Percentiles rank a stretch among this genome's conserved stretches.
Conservation (phyloP, 2,113 vertebrate species). For the Apteryx mantelli region DNA sequence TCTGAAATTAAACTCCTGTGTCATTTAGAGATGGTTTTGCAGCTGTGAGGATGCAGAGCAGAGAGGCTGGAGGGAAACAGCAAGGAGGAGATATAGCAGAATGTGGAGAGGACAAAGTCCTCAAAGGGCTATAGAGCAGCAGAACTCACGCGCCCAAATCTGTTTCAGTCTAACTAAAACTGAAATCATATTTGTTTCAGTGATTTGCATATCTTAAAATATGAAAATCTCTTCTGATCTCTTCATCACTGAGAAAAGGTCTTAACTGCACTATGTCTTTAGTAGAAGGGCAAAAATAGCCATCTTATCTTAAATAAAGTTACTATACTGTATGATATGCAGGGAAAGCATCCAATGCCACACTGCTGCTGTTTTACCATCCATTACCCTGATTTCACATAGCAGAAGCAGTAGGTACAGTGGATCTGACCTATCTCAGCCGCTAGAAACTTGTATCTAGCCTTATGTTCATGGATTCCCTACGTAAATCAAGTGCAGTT, state of each 20-base stretch:
- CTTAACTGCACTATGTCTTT: background rate
- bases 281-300: background rate
- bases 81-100: background rate
- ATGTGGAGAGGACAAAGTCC: background rate
- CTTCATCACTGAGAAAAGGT: background rate
- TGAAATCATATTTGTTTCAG: background rate
- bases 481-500: slow-evolving; percentile 12
- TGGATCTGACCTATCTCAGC: background rate
- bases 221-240: background rate
- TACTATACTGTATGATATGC: background rate
- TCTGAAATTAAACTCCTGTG: slow-evolving; percentile 14
- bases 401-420: background rate
- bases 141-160: background rate
- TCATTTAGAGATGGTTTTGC: background rate
- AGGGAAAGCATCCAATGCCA: background rate
- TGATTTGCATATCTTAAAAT: background rate
- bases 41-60: background rate
- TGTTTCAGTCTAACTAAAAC: background rate
- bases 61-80: background rate
- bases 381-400: background rate
- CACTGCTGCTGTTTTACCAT: slow-evolving; percentile 7
- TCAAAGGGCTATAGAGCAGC: background rate
- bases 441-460: slow-evolving; percentile 8
- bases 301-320: background rate
- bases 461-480: background rate